phyloP scores from a whole-genome alignment of 2,888 invertebrate species.

The Crossocerus cetratus region DNA sequence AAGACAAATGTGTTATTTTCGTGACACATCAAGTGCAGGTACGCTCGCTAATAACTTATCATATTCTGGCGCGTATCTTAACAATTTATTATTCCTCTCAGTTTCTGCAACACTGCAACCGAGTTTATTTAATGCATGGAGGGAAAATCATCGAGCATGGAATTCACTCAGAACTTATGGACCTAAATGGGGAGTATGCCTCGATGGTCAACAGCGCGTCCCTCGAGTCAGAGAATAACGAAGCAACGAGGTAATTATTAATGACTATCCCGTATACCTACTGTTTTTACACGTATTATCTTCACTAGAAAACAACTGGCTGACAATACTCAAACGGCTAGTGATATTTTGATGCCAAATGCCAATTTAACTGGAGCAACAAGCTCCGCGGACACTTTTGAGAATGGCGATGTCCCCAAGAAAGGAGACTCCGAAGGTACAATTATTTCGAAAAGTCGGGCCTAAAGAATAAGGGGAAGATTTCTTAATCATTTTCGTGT shows the following conservation, averaged over 20 bases:
- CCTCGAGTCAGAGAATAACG: conserved; percentile 23
- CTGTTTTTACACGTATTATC: too few relatives aligned
- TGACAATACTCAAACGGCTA: too few relatives aligned
- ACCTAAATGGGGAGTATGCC: conserved; percentile 70
- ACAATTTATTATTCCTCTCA: conserved; percentile 62
- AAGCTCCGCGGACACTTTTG: neutral
- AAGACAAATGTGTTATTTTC: conserved; percentile 79
- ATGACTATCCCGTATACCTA: too few relatives aligned
- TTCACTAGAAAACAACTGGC: too few relatives aligned
- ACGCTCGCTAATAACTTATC: neutral
- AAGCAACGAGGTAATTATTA: conserved; percentile 6
- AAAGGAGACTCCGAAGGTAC: neutral
- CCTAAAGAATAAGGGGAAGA: neutral
- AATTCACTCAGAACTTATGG: conserved; percentile 78
- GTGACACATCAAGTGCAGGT: conserved; percentile 82
- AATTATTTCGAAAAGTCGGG: neutral
- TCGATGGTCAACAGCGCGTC: conserved; percentile 44
- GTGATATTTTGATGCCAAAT: too few relatives aligned
- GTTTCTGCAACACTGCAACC: conserved; percentile 80
- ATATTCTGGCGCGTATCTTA: neutral
- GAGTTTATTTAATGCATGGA: conserved; percentile 79
- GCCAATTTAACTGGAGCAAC: too few relatives aligned
- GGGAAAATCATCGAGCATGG: conserved; percentile 80
- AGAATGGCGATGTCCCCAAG: neutral
- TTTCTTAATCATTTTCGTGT: neutral